A percentile compares a stretch with the other conserved stretches of the same genome.
These are phyloP conservation scores for Malthinus seriepunctatus DNA, from an alignment of 2,888 invertebrate genomes.

Conservation along the genomic window DNA sequence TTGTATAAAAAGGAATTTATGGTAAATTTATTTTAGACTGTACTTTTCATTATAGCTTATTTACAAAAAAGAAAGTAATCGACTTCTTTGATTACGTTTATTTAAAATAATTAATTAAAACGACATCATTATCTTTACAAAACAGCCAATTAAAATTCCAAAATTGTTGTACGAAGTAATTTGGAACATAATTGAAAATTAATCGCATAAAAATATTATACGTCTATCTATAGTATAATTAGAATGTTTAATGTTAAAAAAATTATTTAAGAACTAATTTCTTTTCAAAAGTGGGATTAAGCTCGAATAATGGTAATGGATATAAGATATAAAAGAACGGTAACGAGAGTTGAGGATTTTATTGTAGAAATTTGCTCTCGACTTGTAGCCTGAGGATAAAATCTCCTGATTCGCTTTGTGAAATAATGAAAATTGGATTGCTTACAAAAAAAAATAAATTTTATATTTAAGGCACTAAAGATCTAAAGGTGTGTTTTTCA, in stretches of 20 bases:
- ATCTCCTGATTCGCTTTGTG: conserved; percentile 24
- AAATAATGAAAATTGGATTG: conserved; percentile 27
- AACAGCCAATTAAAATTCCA: too few relatives aligned
- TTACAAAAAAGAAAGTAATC: too few relatives aligned
- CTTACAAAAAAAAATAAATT: conserved; percentile 20
- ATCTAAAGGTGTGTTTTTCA: conserved; percentile 10
- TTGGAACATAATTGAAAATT: too few relatives aligned
- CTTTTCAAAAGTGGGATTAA: conserved; percentile 23
- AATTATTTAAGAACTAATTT: conserved; percentile 23
- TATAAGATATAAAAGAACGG: conserved; percentile 26
- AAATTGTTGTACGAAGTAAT: too few relatives aligned
- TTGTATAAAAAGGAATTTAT: too few relatives aligned
- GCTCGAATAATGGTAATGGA: conserved; percentile 26
- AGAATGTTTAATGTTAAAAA: conserved; percentile 5
- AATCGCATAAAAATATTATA: too few relatives aligned
- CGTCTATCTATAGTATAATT: conserved; percentile 1
- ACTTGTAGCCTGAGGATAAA: conserved; percentile 24
- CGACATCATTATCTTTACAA: too few relatives aligned
- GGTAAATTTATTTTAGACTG: too few relatives aligned
- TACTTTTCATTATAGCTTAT: too few relatives aligned
- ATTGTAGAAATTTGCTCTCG: conserved; percentile 24
- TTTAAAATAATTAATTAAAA: too few relatives aligned
- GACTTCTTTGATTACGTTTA: too few relatives aligned
- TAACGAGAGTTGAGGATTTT: conserved; percentile 25
- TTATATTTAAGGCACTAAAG: conserved; percentile 13